Evolutionary conservation across 2,888 invertebrate genomes (phyloP).

Genomic region (Boloria euphrosyne): DNA sequence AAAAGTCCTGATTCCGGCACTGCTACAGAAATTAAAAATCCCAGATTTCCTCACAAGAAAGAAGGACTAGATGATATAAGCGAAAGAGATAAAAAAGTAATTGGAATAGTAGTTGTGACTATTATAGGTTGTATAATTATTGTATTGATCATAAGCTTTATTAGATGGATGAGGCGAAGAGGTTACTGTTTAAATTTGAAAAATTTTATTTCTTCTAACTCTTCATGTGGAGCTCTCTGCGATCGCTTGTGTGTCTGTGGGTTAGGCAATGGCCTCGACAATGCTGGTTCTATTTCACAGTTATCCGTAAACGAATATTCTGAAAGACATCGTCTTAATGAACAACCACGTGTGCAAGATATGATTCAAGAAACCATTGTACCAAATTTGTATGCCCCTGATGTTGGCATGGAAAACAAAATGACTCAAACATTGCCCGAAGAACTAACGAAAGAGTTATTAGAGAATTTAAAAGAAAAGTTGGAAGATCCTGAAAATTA

Average conservation of each 20-base stretch:
- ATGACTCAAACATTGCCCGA: constrained; percentile 88
- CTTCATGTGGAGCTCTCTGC: constrained; percentile 63
- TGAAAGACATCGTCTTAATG: constrained; percentile 82
- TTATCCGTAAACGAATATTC: constrained; percentile 84
- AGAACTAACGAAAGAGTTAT: constrained; percentile 87
- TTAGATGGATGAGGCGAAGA: constrained; percentile 82
- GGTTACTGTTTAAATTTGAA: constrained; percentile 78
- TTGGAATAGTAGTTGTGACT: constrained; percentile 79
- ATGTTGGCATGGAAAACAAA: constrained; percentile 80
- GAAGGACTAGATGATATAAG: constrained; percentile 49
- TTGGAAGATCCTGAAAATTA: constrained; percentile 88
- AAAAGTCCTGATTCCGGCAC: constrained; percentile 57
- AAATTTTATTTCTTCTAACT: constrained; percentile 64
- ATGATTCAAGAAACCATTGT: constrained; percentile 60
- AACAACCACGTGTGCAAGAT: constrained; percentile 79
- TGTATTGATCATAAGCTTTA: constrained; percentile 78
- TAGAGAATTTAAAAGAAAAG: constrained; percentile 85
- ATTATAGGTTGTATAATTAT: constrained; percentile 77
- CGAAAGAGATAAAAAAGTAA: constrained; percentile 67
- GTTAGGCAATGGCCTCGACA: constrained; percentile 75
- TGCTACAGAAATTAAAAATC: constrained; percentile 69
- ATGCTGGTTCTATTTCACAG: constrained; percentile 83
- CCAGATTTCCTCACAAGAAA: constrained; percentile 71
- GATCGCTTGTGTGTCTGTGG: constrained; percentile 68
- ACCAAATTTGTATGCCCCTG: constrained; percentile 55